These are phyloP conservation scores for Amblyopsis rosae DNA, from an alignment of 2,113 vertebrate species.

Conservation along the genomic window DNA sequence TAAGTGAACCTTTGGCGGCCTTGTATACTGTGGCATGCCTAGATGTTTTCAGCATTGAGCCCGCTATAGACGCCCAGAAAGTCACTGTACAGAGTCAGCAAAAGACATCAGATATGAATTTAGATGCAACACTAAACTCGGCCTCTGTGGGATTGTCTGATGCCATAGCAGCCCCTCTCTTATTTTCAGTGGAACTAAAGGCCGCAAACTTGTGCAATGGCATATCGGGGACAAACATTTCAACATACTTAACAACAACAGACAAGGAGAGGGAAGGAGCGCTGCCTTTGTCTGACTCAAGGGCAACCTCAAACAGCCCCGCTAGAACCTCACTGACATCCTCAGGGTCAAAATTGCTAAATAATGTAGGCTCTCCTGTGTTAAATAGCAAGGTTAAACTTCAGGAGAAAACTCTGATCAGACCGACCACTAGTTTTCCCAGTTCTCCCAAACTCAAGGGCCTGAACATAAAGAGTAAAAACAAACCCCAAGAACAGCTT, in stretches of 20 bases:
- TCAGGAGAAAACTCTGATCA: constrained; percentile 68
- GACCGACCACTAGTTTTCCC: constrained; percentile 66
- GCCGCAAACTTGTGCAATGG: constrained; percentile 59
- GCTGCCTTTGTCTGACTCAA: constrained; percentile 36
- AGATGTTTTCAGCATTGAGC: constrained; percentile 22
- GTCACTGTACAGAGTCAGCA: constrained; percentile 26
- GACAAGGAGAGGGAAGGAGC: constrained; percentile 70
- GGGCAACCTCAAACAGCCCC: constrained; percentile 49
- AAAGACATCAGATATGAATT: constrained; percentile 23
- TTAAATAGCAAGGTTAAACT: constrained; percentile 67
- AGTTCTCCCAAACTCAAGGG: constrained; percentile 81
- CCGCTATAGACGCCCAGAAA: constrained; percentile 16
- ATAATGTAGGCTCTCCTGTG: constrained; percentile 63
- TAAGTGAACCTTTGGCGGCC: constrained; percentile 22
- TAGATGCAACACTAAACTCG: constrained; percentile 19
- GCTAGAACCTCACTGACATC: constrained; percentile 45
- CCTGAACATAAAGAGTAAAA: constrained; percentile 79
- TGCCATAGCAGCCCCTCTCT: constrained; percentile 34
- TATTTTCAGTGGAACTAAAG: constrained; percentile 53
- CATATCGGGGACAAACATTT: constrained; percentile 6
- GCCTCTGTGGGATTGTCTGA: constrained; percentile 23
- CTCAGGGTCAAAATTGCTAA: constrained; percentile 59
- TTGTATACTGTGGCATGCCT: constrained; percentile 4
- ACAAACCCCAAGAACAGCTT: constrained; percentile 64
- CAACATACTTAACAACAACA: constrained; percentile 42